phyloP scores from a whole-genome alignment of 2,797 vertebrate species.

The Leucoraja ocellata region DNA sequence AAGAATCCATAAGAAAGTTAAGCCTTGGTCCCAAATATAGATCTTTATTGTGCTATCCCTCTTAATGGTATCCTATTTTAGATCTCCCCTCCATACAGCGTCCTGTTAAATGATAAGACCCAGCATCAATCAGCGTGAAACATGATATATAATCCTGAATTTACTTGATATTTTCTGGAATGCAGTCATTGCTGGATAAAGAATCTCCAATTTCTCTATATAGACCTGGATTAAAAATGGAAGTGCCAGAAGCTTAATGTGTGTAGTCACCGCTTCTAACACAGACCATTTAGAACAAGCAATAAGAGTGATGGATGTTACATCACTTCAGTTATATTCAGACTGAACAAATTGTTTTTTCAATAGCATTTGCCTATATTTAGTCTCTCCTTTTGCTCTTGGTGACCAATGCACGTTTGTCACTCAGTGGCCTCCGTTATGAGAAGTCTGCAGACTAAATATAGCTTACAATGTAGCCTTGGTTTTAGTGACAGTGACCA shows the following conservation, averaged over 20 bases:
- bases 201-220: not conserved
- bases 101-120: not conserved
- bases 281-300: not conserved
- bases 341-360: conserved; percentile 18
- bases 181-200: not conserved
- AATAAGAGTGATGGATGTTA: not conserved
- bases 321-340: not conserved
- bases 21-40: not conserved
- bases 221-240: not conserved
- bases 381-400: not conserved
- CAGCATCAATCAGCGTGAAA: not conserved
- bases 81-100: not conserved
- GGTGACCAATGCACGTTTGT: not conserved
- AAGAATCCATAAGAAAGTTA: not conserved
- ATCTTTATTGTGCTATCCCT: not conserved
- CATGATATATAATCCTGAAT: not conserved
- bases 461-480: not conserved
- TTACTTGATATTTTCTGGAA: not conserved
- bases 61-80: not conserved
- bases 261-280: not conserved
- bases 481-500: not conserved
- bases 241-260: not conserved
- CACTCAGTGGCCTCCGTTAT: not conserved
- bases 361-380: not conserved
- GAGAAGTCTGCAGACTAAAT: not conserved